phyloP scores from a whole-genome alignment of 1,140 invertebrate genomes.

The Macrobrachium rosenbergii region DNA sequence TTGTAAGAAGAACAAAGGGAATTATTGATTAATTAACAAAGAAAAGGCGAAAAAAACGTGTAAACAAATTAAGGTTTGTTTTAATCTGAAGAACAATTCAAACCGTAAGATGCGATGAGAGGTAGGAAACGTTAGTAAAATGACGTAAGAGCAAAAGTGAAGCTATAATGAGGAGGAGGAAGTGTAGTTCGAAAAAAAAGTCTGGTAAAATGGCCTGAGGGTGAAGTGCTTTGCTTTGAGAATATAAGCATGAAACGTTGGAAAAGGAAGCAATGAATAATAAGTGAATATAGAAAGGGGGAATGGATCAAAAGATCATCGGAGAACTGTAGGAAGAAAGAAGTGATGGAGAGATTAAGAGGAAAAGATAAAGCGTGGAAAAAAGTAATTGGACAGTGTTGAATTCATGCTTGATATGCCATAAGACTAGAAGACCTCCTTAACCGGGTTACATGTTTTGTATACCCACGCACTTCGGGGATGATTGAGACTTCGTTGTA shows the following conservation, averaged over 20 bases:
- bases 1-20: too few relatives aligned
- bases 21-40: background rate
- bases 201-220: background rate
- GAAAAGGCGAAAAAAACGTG: background rate
- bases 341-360: slow-evolving; percentile 4
- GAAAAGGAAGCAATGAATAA: background rate
- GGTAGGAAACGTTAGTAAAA: background rate
- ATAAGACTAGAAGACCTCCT: too few relatives aligned
- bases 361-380: background rate
- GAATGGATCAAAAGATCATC: too few relatives aligned
- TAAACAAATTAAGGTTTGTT: background rate
- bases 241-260: background rate
- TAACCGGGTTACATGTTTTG: too few relatives aligned
- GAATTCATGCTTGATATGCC: too few relatives aligned
- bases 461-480: background rate
- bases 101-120: background rate
- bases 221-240: background rate
- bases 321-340: too few relatives aligned
- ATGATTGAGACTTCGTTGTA: too few relatives aligned
- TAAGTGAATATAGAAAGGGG: background rate
- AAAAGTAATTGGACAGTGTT: background rate
- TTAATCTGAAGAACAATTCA: background rate
- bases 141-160: background rate
- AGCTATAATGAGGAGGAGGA: background rate
- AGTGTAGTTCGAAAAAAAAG: background rate